Evolutionary conservation across 2,888 invertebrate genomes (phyloP).

Genomic region (Atethmia centrago): DNA sequence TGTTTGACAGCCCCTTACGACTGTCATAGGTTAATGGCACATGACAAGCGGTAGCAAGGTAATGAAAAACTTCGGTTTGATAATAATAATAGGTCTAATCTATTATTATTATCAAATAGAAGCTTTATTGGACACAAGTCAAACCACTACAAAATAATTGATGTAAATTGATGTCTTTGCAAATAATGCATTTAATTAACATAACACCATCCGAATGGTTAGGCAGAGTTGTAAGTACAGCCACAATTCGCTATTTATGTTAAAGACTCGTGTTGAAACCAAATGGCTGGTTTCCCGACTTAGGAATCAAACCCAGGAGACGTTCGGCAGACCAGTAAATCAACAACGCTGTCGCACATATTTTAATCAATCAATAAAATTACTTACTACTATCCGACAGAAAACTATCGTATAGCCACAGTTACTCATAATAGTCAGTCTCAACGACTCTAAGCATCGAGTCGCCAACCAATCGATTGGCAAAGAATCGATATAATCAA

Average conservation of each 20-base stretch:
- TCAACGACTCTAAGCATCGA: background rate
- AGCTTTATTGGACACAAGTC: background rate
- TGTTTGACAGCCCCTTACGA: conserved; percentile 3
- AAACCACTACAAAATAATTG: background rate
- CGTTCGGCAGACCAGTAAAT: background rate
- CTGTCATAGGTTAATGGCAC: background rate
- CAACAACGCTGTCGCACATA: background rate
- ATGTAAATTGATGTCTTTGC: no score
- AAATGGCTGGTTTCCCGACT: background rate
- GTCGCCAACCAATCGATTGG: conserved; percentile 30
- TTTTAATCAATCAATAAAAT: background rate
- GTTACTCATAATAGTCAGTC: background rate
- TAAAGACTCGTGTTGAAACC: background rate
- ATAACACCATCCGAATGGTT: background rate
- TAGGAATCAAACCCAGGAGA: background rate
- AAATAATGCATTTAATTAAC: background rate
- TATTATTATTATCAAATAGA: no score
- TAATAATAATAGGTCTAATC: background rate
- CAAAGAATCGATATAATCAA: conserved; percentile 29
- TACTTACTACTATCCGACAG: background rate
- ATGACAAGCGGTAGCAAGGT: background rate
- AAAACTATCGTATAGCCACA: background rate
- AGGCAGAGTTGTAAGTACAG: background rate
- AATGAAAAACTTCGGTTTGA: background rate
- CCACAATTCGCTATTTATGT: background rate